Percentiles rank a stretch among this genome's conserved stretches.
Conservation (phyloP, 2,113 vertebrate species). For the Sinocyclocheilus anshuiensis region DNA sequence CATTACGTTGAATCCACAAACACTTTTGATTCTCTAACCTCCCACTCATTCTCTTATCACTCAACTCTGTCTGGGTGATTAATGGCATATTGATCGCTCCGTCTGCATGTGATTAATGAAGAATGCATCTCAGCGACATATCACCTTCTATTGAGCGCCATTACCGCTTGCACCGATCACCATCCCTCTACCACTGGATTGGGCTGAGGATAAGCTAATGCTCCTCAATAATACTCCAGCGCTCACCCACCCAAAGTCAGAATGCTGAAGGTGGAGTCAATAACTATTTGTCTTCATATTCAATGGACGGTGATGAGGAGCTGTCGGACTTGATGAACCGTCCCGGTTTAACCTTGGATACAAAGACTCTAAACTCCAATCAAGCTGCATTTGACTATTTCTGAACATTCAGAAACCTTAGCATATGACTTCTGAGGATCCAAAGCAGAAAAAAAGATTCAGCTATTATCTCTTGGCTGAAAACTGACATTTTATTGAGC, state of each 20-base stretch:
- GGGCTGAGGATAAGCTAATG: slow-evolving; percentile 47
- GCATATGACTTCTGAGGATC: neutral
- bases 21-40: slow-evolving; percentile 27
- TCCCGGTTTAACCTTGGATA: neutral
- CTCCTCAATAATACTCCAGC: slow-evolving; percentile 17
- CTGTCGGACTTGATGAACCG: neutral
- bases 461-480: neutral
- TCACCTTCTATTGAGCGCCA: slow-evolving; percentile 44
- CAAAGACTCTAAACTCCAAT: neutral
- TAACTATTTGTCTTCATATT: slow-evolving; percentile 45
- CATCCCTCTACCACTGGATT: slow-evolving; percentile 45
- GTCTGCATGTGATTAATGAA: slow-evolving; percentile 49
- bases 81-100: slow-evolving; percentile 55
- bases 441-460: neutral
- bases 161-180: slow-evolving; percentile 42
- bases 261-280: slow-evolving; percentile 29
- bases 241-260: slow-evolving; percentile 23
- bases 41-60: slow-evolving; percentile 40
- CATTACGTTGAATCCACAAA: slow-evolving; percentile 5
- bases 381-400: neutral
- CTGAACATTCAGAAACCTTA: neutral
- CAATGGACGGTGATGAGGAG: slow-evolving; percentile 3
- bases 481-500: neutral
- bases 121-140: slow-evolving; percentile 46
- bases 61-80: slow-evolving; percentile 46